phyloP scores from a whole-genome alignment of 2,113 vertebrate species.

The Phalacrocorax aristotelis region DNA sequence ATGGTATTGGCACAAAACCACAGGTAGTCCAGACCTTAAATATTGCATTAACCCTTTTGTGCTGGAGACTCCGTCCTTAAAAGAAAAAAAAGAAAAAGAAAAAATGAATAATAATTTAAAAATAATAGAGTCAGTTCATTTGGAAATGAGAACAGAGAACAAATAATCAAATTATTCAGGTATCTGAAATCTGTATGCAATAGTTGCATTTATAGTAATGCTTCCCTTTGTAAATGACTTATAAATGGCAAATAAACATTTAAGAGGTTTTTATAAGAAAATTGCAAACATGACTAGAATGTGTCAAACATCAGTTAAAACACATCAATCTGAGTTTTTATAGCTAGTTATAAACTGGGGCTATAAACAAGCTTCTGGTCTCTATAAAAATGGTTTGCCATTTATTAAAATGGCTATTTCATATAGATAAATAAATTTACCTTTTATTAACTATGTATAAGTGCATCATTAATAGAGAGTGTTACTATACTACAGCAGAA shows the following conservation, averaged over 20 bases:
- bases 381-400: slow-evolving; percentile 14
- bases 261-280: slow-evolving; percentile 6
- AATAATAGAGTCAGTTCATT: background rate
- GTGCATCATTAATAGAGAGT: background rate
- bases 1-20: background rate
- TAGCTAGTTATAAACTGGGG: background rate
- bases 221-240: background rate
- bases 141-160: background rate
- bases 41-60: background rate
- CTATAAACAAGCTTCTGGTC: background rate
- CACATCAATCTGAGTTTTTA: background rate
- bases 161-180: background rate
- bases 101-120: background rate
- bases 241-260: slow-evolving; percentile 43
- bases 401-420: background rate
- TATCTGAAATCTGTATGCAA: background rate
- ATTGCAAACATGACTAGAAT: background rate
- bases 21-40: background rate
- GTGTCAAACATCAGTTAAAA: background rate
- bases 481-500: background rate
- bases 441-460: slow-evolving; percentile 1
- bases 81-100: background rate
- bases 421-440: background rate
- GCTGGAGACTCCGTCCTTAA: background rate
- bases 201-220: background rate